These are phyloP conservation scores for Dynastes grantii DNA, from an alignment of 2,888 invertebrate genomes.

Conservation along the genomic window DNA sequence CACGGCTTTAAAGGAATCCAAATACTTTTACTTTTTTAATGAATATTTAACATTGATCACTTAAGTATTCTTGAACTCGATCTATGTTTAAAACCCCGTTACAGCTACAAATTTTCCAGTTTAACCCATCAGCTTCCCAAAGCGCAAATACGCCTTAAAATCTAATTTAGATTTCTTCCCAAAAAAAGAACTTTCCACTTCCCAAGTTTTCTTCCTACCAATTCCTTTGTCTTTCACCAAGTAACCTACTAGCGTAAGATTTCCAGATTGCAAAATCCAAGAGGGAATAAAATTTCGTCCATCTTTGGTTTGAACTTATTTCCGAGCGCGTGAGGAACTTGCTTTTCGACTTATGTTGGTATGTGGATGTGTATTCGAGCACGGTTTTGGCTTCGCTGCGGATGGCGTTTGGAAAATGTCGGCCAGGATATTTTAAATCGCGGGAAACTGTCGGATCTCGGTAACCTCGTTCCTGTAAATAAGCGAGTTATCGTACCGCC, in stretches of 20 bases:
- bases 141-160: not conserved
- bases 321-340: not conserved
- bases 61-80: too few relatives aligned
- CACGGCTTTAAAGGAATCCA: too few relatives aligned
- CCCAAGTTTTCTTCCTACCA: not conserved
- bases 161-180: not conserved
- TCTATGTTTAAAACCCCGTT: too few relatives aligned
- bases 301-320: not conserved
- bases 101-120: not conserved
- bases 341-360: not conserved
- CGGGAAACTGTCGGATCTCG: not conserved
- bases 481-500: not conserved
- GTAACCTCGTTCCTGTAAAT: slow-evolving; percentile 1
- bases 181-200: not conserved
- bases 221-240: slow-evolving; percentile 1
- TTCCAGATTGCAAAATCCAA: not conserved
- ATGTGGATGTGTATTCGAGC: not conserved
- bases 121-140: not conserved
- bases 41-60: too few relatives aligned
- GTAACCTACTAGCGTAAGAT: too few relatives aligned
- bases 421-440: not conserved
- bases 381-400: not conserved
- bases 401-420: not conserved
- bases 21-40: too few relatives aligned
- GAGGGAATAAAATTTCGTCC: not conserved